Evolutionary conservation across 1,140 invertebrate genomes (phyloP), one percentile per base, ranked within the genome.

Genomic region (Aphelenchoides besseyi): DNA sequence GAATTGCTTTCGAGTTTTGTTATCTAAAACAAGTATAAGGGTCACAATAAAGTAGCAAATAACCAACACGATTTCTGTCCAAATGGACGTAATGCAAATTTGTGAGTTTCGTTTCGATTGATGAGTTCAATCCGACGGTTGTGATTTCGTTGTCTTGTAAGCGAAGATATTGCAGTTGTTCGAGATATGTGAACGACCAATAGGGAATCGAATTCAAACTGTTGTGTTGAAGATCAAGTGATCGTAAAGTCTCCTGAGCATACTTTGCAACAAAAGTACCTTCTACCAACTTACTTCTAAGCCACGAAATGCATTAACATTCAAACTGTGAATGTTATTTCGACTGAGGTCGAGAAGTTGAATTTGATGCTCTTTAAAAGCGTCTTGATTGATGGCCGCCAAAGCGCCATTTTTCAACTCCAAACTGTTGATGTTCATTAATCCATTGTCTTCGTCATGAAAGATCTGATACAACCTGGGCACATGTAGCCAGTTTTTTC

Each of bases 271-370:
- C 16, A 32, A 63, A 63, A 32, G 28, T 63, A 23, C 35, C 26
- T 2, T 63, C 2, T 29, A 1, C 18, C 32, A 70, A 69, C 18
- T 26, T 29, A 80, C 77, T 54, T 77, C 75, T 32, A 78, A 37
- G 0, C 78, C 78, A 41, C 76, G 71, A 66, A 78, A 78, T 35
- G 78, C 69, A 35, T 78, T 78, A 28, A 79, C 76, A 37, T 78
- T 78, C 28, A 81, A 41, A 8, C 37, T 64, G 53, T 75, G 66
- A 9, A 78, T 80, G 23, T 55, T 57, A 48, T 78, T 78, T 5
- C 59, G n/a, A 30, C 37, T 52, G 12, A 78, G 61, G 32, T 77
- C 74, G 9, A 78, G 36, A 26, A 41, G 53, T 28, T 78, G 52
- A 29, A 80, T 70, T 28, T 48, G 41, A 36, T 81, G 72, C 9